These are phyloP conservation scores for Anastrepha ludens DNA, from an alignment of 1,140 invertebrate species.

Conservation along the genomic window DNA sequence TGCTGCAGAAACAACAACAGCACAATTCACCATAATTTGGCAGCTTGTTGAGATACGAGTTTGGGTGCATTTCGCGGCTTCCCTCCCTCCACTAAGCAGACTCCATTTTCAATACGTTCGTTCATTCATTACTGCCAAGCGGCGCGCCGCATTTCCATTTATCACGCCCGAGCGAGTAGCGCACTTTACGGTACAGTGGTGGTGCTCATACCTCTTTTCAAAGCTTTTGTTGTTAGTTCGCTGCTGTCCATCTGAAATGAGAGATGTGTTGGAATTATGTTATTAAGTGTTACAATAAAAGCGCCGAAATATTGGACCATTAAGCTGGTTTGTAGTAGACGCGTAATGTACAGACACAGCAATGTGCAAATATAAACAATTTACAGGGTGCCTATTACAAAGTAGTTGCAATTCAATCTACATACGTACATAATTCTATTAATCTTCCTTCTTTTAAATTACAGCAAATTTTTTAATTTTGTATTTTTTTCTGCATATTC, in stretches of 20 bases:
- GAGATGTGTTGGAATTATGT: conserved; percentile 20
- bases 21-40: background rate
- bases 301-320: conserved; percentile 35
- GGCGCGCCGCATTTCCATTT: background rate
- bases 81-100: background rate
- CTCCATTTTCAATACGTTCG: background rate
- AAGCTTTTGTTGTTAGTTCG: conserved; percentile 4
- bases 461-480: too few relatives aligned
- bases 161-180: conserved; percentile 40
- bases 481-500: too few relatives aligned
- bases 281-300: conserved; percentile 47
- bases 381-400: too few relatives aligned
- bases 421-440: too few relatives aligned
- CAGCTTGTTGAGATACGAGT: background rate
- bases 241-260: background rate
- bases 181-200: conserved; percentile 14
- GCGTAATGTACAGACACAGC: background rate
- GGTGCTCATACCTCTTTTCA: background rate
- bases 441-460: too few relatives aligned
- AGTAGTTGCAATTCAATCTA: too few relatives aligned
- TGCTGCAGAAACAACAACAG: background rate
- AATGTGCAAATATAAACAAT: background rate
- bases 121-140: conserved; percentile 23
- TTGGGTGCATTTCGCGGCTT: background rate
- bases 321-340: background rate